Percentiles rank a stretch among this genome's conserved stretches.
These are phyloP conservation scores for Cabera pusaria DNA, from an alignment of 2,888 invertebrate species.

Conservation along the genomic window DNA sequence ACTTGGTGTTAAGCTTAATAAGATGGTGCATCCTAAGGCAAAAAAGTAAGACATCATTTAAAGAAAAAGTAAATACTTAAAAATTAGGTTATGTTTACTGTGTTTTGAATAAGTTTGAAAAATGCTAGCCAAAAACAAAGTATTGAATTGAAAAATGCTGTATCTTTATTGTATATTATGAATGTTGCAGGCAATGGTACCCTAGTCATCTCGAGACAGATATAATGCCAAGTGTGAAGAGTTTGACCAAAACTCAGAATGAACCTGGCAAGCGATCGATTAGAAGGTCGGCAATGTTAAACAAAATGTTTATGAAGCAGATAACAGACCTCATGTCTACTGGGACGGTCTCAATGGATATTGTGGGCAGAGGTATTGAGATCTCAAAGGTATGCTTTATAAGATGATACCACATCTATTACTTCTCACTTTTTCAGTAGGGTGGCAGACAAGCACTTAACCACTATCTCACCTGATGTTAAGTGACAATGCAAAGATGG, in stretches of 20 bases:
- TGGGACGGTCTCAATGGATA: slow-evolving; percentile 84
- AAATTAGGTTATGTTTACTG: slow-evolving; percentile 18
- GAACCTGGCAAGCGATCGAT: slow-evolving; percentile 79
- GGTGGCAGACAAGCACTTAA: too few relatives aligned
- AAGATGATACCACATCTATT: too few relatives aligned
- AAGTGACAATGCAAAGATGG: too few relatives aligned
- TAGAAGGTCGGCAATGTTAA: slow-evolving; percentile 86
- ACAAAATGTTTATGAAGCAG: slow-evolving; percentile 91
- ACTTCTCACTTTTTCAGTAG: too few relatives aligned
- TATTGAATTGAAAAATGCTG: too few relatives aligned
- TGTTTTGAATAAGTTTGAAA: too few relatives aligned
- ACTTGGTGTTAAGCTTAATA: slow-evolving; percentile 64
- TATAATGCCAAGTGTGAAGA: slow-evolving; percentile 60
- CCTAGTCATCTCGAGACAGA: slow-evolving; percentile 44
- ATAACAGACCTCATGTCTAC: slow-evolving; percentile 91
- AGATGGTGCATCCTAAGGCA: slow-evolving; percentile 66
- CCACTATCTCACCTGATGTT: too few relatives aligned
- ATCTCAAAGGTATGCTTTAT: slow-evolving; percentile 83
- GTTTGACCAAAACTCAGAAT: slow-evolving; percentile 67
- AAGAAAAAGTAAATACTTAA: too few relatives aligned
- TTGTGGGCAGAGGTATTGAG: slow-evolving; percentile 87
- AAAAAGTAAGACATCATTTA: slow-evolving; percentile 65
- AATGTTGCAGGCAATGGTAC: slow-evolving; percentile 62
- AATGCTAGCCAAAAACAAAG: too few relatives aligned
- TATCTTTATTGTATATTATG: too few relatives aligned